Conservation (phyloP, 2,797 vertebrate genomes). For the Peromyscus attwateri region DNA sequence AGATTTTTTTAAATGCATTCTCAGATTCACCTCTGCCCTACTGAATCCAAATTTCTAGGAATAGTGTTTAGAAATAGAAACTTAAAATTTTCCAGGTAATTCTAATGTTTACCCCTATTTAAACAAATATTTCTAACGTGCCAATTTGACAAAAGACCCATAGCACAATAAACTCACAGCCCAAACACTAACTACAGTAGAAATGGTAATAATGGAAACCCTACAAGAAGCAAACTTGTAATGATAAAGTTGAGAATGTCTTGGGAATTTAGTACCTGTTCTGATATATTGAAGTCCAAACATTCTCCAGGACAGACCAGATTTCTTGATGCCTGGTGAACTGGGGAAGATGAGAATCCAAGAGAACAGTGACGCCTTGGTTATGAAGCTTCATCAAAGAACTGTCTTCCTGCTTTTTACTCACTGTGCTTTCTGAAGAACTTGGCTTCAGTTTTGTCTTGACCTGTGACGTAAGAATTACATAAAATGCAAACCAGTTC, state of each 20-base stretch:
- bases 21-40: not conserved
- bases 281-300: slow-evolving; percentile 92
- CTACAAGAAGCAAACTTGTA: not conserved
- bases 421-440: slow-evolving; percentile 82
- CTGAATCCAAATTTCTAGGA: slow-evolving; percentile 22
- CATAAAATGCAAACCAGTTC: slow-evolving; percentile 47
- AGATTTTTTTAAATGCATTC: not conserved
- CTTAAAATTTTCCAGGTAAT: not conserved
- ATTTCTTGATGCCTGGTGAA: slow-evolving; percentile 90
- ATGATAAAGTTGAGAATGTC: slow-evolving; percentile 1
- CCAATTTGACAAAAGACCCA: slow-evolving; percentile 17
- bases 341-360: slow-evolving; percentile 82
- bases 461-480: slow-evolving; percentile 84
- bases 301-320: slow-evolving; percentile 94
- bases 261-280: slow-evolving; percentile 89
- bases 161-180: slow-evolving; percentile 29
- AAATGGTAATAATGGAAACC: slow-evolving; percentile 35
- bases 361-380: slow-evolving; percentile 85
- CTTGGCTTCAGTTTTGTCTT: slow-evolving; percentile 83
- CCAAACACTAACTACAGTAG: not conserved
- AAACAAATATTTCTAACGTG: slow-evolving; percentile 50
- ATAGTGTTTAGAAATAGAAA: not conserved
- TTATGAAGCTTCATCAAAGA: slow-evolving; percentile 72
- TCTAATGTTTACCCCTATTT: not conserved
- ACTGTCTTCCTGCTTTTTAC: slow-evolving; percentile 85